Base-by-base conservation (phyloP, 2,888 invertebrate species). In the Campaea margaritaria region DNA sequence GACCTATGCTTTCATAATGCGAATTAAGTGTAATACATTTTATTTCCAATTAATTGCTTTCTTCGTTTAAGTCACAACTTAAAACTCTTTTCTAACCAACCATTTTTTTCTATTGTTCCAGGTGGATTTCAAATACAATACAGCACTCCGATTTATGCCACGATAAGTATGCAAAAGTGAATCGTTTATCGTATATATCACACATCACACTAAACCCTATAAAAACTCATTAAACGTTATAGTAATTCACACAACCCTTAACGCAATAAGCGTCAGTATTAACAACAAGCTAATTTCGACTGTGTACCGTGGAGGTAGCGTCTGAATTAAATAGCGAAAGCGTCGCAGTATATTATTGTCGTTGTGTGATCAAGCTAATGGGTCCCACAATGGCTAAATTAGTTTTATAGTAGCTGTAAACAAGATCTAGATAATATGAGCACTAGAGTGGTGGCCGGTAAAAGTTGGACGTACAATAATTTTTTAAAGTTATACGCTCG, bases 121-220 rank as follows among this genome's bases (percentile, higher is more conserved):
- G 89, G 87, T 89, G 88, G 84, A 85, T 86, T 82, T 71, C 81
- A 68, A 78, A 82, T 76, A 74, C 77, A 76, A 74, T 83, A 74
- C 75, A 73, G 69, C 72, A 64, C 67, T 57, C 62, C 67, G 58
- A 57, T 53, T 31, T 53, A 51, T 72, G 64, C 67, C 73, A 64
- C 76, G 79, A 86, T 83, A 85, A 87, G 86, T 87, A 86, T 82
- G 84, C 68, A 68, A 73, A 66, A 74, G 64, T 68, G 59, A 70
- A 65, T 69, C 57, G 50, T 62, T 59, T 62, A 56, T 52, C 42
- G 38, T 41, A 42, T 36, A 47, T 42, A n/a, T n/a, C n/a, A n/a
- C 45, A 54, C 42, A 54, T 41, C 43, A 54, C 31, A 45, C 41
- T 14, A 15, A 45, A 57, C 49, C 41, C 53, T 16, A 43, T 44